A percentile compares a stretch with the other conserved stretches of the same genome.
Conservation (phyloP, 2,113 vertebrate genomes). For the Maccullochella peelii region DNA sequence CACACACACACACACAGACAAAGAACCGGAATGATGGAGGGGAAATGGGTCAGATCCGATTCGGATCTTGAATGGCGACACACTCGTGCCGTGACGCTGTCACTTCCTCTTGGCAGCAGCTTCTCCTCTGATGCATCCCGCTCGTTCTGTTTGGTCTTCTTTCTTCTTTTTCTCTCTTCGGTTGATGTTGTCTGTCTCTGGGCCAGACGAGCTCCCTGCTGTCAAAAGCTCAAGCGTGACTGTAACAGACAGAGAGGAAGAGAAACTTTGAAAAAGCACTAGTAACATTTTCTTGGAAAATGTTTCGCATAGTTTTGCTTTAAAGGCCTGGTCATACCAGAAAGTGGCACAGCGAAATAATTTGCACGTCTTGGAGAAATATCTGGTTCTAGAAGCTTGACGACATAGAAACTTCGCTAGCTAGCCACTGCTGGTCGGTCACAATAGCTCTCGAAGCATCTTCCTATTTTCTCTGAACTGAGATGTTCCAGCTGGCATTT, state of each 20-base stretch:
- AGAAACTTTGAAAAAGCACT: background rate
- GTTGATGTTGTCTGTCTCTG: conserved; percentile 16
- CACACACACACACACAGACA: conserved; percentile 39
- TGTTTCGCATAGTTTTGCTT: background rate
- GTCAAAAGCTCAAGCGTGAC: conserved; percentile 21
- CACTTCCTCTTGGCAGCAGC: conserved; percentile 60
- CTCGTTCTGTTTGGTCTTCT: conserved; percentile 9
- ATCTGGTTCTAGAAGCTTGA: background rate
- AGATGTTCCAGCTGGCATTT: too few relatives aligned
- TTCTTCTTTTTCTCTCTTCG: background rate
- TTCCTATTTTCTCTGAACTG: too few relatives aligned
- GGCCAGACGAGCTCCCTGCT: conserved; percentile 17
- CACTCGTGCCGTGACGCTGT: conserved; percentile 46
- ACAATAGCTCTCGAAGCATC: too few relatives aligned
- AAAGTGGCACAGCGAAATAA: background rate
- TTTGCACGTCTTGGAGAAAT: background rate
- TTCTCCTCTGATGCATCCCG: conserved; percentile 44
- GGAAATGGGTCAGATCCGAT: conserved; percentile 67
- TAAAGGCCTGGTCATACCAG: background rate
- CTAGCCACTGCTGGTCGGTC: too few relatives aligned
- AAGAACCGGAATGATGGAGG: conserved; percentile 55
- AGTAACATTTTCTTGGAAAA: background rate
- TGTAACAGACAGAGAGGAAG: background rate
- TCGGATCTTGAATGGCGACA: conserved; percentile 45
- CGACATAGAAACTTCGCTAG: background rate